Evolutionary conservation across 2,888 invertebrate species (phyloP), one percentile per base, ranked within the genome.

Genomic region (Lacanobia oleracea): DNA sequence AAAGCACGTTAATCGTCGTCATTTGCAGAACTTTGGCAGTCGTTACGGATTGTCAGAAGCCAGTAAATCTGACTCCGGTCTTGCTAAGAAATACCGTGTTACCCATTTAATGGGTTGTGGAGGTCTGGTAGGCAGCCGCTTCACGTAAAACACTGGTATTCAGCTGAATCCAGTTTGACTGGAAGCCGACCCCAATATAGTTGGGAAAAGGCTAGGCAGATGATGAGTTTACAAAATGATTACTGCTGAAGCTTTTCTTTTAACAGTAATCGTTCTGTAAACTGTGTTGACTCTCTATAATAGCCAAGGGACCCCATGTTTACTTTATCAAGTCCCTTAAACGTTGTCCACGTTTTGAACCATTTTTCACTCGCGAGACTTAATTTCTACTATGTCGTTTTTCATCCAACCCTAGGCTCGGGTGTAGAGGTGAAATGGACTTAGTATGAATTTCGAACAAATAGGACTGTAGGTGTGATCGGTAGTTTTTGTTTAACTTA

Each of bases 331-430:
- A 70, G 79, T 83, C 75, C 88, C 86, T 82, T 90, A 89, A 90
- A 87, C 91, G 87, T 86, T 91, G 93, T 92, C 93, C 93, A 90
- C 87, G 88, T 82, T 82, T 75, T 81, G 84, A 89, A 90, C 90
- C 94, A 95, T 95, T 95, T 95, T 94, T 95, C 95, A 95, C 92
- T 70, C 66, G 89, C 89, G 91, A 90, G 90, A 94, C 92, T 94
- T 94, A 94, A 95, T 95, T 94, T 94, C 90, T 92, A 86, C 83
- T 71, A 82, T 88, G 89, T 94, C 95, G 93, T 95, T 95, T 95
- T 94, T 95, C 95, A 95, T 94, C 91, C 91, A 87, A 92, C 91
- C 92, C 93, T 90, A 90, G 82, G 82, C 33, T 14, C n/a, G 45
- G 33, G 37, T 45, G 2, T 2, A 9, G 21, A 54, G 18, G 16